Evolutionary conservation across 2,113 vertebrate species (phyloP).

Genomic region (Theropithecus gelada): DNA sequence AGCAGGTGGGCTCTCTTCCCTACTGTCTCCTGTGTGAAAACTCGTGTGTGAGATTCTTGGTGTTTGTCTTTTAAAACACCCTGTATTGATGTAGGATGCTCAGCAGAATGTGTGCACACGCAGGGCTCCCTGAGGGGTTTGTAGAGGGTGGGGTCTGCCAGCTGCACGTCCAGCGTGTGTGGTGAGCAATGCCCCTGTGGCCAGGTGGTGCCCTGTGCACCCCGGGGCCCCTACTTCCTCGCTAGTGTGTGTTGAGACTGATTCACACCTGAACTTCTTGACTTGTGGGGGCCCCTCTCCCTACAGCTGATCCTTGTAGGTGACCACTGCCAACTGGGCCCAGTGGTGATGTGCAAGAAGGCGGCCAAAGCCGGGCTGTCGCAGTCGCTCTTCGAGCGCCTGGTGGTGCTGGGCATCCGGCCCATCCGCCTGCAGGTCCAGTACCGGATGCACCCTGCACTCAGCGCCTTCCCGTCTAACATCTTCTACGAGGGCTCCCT

Average conservation of each 20-base stretch:
- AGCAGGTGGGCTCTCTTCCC: constrained; percentile 87
- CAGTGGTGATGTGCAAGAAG: constrained; percentile 99
- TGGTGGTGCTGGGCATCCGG: constrained; percentile 98
- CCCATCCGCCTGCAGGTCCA: constrained; percentile 98
- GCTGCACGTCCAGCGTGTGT: not conserved
- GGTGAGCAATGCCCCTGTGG: not conserved
- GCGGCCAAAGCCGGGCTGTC: constrained; percentile 97
- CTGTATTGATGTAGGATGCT: not conserved
- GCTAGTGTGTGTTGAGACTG: accelerated
- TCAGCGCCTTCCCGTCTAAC: constrained; percentile 98
- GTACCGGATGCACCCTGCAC: constrained; percentile 98
- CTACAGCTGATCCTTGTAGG: constrained; percentile 96
- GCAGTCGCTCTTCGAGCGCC: constrained; percentile 95
- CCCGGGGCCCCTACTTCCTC: not conserved
- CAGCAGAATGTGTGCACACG: not conserved
- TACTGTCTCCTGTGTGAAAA: accelerated
- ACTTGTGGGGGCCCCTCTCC: not conserved
- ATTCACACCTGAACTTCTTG: not conserved
- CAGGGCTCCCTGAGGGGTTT: not conserved
- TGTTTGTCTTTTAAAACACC: not conserved
- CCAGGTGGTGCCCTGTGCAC: not conserved
- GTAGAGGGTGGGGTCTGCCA: not conserved
- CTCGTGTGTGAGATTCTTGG: not conserved
- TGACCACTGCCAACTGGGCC: constrained; percentile 98
- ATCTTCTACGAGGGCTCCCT: constrained; percentile 99